phyloP scores from a whole-genome alignment of 1,140 invertebrate species.

The Venturia canescens region DNA sequence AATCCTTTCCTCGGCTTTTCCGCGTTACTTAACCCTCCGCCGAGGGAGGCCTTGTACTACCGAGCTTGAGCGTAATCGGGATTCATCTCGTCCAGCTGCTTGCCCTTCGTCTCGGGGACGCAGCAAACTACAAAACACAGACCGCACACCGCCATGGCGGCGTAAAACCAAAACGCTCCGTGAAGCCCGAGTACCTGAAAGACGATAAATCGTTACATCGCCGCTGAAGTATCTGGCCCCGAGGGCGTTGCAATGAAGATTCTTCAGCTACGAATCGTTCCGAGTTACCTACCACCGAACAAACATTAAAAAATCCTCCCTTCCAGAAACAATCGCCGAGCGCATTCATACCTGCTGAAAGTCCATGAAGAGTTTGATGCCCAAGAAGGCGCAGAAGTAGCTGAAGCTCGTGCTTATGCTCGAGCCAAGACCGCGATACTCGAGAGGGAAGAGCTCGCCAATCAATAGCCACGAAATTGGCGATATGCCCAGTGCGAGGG shows the following conservation, averaged over 20 bases:
- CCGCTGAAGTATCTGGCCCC: background rate
- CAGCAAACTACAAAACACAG: conserved; percentile 90
- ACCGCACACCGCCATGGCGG: conserved; percentile 88
- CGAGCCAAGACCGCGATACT: conserved; percentile 89
- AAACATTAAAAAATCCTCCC: too few relatives aligned
- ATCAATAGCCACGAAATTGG: conserved; percentile 93
- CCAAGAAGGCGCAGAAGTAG: conserved; percentile 91
- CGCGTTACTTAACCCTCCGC: conserved; percentile 73
- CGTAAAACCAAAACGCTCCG: conserved; percentile 93
- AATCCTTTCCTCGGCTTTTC: conserved; percentile 73
- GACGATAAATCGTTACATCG: background rate
- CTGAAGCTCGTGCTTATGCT: conserved; percentile 90
- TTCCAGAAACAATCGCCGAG: too few relatives aligned
- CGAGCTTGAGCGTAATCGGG: conserved; percentile 80
- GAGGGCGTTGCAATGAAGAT: background rate
- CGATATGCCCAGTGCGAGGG: conserved; percentile 92
- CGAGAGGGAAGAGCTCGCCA: conserved; percentile 91
- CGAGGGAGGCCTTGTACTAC: conserved; percentile 77
- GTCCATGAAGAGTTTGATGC: conserved; percentile 92
- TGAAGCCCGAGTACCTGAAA: conserved; percentile 82
- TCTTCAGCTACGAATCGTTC: too few relatives aligned
- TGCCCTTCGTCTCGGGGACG: conserved; percentile 94
- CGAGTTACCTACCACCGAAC: too few relatives aligned
- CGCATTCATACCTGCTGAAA: conserved; percentile 79
- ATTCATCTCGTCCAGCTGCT: conserved; percentile 92